A percentile compares a stretch with the other conserved stretches of the same genome.
Conservation (phyloP, 2,113 vertebrate species). For the Orthonyx spaldingii region DNA sequence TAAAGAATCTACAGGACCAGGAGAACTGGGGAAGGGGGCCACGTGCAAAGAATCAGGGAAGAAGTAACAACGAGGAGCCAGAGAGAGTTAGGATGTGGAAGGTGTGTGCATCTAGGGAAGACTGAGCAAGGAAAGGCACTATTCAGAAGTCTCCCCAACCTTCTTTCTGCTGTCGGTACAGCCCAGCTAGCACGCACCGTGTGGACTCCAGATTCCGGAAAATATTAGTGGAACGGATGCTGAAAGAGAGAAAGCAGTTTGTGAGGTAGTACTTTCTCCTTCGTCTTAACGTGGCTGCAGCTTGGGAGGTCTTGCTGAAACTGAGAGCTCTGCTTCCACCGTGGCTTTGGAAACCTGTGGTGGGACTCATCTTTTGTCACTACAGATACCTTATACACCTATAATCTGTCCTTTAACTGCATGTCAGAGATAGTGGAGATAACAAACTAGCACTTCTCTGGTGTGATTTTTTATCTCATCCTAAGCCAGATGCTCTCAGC, state of each 20-base stretch:
- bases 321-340: neutral
- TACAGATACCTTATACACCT: neutral
- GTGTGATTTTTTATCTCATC: neutral
- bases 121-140: neutral
- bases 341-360: neutral
- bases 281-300: neutral
- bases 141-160: slow-evolving; percentile 68
- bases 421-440: neutral
- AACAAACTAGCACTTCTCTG: neutral
- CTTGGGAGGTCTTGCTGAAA: neutral
- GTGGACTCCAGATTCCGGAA: slow-evolving; percentile 91
- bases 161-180: slow-evolving; percentile 87
- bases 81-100: neutral
- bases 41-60: neutral
- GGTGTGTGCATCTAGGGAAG: neutral
- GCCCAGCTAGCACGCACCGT: slow-evolving; percentile 88
- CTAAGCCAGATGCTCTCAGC: neutral
- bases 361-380: neutral
- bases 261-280: neutral
- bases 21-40: neutral
- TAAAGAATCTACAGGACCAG: neutral
- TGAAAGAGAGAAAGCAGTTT: slow-evolving; percentile 62
- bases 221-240: slow-evolving; percentile 92
- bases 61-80: neutral
- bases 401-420: neutral